Percentiles rank a stretch among this genome's conserved stretches.
phyloP scores from a whole-genome alignment of 1,140 invertebrate species.

The Drosophila neocordata region DNA sequence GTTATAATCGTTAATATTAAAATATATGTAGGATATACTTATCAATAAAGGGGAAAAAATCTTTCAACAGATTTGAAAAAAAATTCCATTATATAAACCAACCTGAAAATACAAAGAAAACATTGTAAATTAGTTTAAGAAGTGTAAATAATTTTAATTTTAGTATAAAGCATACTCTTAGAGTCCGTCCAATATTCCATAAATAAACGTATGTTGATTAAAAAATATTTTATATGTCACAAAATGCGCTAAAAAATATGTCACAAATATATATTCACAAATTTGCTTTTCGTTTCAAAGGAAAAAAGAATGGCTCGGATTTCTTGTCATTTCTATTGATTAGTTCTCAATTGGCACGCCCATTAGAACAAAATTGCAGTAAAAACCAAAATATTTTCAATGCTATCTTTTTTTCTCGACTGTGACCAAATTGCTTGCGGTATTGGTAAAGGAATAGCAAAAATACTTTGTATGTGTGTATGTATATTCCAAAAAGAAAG shows the following conservation, averaged over 20 bases:
- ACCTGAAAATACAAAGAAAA: not conserved
- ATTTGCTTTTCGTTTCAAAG: constrained; percentile 8
- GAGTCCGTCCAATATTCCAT: no score
- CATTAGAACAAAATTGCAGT: constrained; percentile 47
- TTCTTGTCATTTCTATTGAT: constrained; percentile 45
- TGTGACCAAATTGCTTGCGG: constrained; percentile 38
- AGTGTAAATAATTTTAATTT: no score
- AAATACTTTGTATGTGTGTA: no score
- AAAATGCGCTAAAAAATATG: no score
- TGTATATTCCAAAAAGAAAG: not conserved
- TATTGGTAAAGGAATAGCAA: constrained; percentile 25
- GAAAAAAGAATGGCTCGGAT: not conserved
- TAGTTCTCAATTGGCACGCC: constrained; percentile 48
- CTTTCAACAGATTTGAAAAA: no score
- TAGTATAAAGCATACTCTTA: no score
- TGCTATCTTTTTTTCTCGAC: constrained; percentile 17
- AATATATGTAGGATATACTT: not conserved
- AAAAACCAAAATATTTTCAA: constrained; percentile 14
- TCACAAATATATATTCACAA: not conserved
- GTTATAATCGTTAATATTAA: no score
- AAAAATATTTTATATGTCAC: no score
- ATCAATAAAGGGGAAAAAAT: not conserved
- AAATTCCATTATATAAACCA: not conserved
- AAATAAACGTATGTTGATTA: no score
- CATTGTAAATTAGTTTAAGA: not conserved